Evolutionary conservation across 2,113 vertebrate genomes (phyloP), one percentile per base, ranked within the genome.

Genomic region (Leucoraja erinaceus): DNA sequence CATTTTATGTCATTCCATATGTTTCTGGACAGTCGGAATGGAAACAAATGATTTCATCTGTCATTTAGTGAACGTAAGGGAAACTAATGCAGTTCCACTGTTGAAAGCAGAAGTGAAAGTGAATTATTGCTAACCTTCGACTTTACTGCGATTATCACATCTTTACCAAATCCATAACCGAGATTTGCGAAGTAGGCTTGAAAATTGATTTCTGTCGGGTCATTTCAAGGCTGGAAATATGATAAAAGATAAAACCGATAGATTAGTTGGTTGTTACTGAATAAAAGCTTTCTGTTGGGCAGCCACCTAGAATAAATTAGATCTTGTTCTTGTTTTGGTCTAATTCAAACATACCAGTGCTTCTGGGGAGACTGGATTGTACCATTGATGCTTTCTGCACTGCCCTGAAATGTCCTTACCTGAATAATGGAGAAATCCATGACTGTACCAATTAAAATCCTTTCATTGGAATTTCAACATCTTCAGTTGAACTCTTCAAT

Each of bases 71-170:
- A 84, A 84, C n/a, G 8, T 2, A 11, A 25, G 22, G 2, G 56
- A 83, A 5, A 16, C 9, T 12, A 84, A n/a, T 84, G 81, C 12
- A 14, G 25, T 28, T 25, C 81, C 28, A 2, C 11, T 84, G 56
- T 84, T 84, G 81, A 61, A 11, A 12, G 81, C 10, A 3, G 5
- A 56, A 79, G 38, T 31, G 31, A 14, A 38, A 18, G 14, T 56
- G 47, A 22, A 54, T 12, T 10, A 56, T 0, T 61, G 28, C 11
- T 14, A 61, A 59, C 56, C 10, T 25, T 10, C 56, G 12, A 59
- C 81, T 84, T 59, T 84, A 84, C 61, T 84, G 22, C n/a, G 54
- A 84, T 84, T 59, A 59, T 61, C 81, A n/a, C 56, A 84, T 28
- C 56, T 61, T 84, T 61, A 25, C 25, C 61, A 61, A 84, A 54